These are phyloP conservation scores for Lasioglossum malachurum DNA, from an alignment of 2,888 invertebrate species.

Conservation along the genomic window DNA sequence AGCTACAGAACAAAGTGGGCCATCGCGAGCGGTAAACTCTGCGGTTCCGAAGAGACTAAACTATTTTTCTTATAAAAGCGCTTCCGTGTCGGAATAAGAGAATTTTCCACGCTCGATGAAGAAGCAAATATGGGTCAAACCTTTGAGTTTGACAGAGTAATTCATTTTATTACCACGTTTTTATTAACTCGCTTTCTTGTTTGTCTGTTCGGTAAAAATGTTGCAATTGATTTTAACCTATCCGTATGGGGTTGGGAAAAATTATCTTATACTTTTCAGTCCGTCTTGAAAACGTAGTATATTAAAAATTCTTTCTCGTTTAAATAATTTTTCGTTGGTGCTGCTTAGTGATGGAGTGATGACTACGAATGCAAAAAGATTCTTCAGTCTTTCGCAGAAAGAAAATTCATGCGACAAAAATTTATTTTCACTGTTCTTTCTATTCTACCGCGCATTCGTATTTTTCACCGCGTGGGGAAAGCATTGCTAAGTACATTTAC, in stretches of 20 bases:
- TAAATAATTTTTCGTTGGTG: too few species aligned
- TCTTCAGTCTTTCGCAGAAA: background rate
- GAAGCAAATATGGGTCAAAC: background rate
- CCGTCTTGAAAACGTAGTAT: too few species aligned
- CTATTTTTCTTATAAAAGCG: background rate
- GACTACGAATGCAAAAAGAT: too few species aligned
- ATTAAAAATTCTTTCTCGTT: too few species aligned
- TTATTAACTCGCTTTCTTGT: too few species aligned
- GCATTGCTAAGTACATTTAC: background rate
- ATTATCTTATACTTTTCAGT: too few species aligned
- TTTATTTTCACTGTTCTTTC: background rate
- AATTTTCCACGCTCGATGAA: background rate
- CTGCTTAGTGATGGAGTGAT: too few species aligned
- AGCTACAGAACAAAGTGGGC: constrained; percentile 14
- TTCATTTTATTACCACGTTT: background rate
- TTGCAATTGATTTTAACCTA: too few species aligned
- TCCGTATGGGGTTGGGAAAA: too few species aligned
- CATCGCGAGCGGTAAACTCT: background rate
- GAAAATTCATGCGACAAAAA: background rate
- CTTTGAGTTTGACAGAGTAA: background rate
- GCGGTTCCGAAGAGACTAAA: background rate
- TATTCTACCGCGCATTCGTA: background rate
- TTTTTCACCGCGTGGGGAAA: background rate
- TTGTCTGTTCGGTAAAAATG: too few species aligned
- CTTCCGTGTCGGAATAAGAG: background rate